Evolutionary conservation across 2,797 vertebrate species (phyloP), one percentile per base, ranked within the genome.

Genomic region (Rhyacichthys aspro): DNA sequence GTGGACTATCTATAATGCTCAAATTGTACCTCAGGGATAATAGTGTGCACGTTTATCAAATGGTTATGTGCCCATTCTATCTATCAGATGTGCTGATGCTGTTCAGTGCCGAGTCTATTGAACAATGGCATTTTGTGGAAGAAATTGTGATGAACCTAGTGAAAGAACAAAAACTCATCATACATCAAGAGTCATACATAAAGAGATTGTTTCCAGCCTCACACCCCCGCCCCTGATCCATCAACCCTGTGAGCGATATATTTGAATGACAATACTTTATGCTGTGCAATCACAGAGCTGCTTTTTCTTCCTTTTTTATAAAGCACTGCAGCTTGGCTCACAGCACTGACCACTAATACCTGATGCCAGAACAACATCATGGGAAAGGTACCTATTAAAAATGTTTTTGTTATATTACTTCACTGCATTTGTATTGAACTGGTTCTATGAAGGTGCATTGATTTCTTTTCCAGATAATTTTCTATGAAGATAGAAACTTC

Each of bases 231-330:
- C 49, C 56, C 52, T 42, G 67, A 79, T 88, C 72, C 80, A 81
- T 77, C 85, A 86, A 82, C 74, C 64, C 80, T 68, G 55, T 59
- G 77, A 42, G 74, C 65, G 65, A 67, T 60, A 57, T 73, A 92
- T 91, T 92, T 91, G 76, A 91, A 91, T 93, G 84, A 93, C 89
- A 92, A 92, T 91, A 79, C 86, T 85, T 90, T 89, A 86, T 89
- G 87, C 84, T 89, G 85, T 76, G 86, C 81, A 87, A 85, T 86
- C 87, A 89, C 58, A 81, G 70, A 50, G 81, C 77, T 59, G 76
- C 67, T 74, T 56, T 70, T 83, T 76, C 74, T 74, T 43, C 84
- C 53, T 63, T 65, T 81, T 87, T 88, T 83, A 87, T 88, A 90
- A 88, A 90, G 84, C 80, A 76, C 62, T 57, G 75, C 60, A 44